These are phyloP conservation scores for Trissolcus basalis DNA, from an alignment of 1,140 invertebrate species.

Conservation along the genomic window DNA sequence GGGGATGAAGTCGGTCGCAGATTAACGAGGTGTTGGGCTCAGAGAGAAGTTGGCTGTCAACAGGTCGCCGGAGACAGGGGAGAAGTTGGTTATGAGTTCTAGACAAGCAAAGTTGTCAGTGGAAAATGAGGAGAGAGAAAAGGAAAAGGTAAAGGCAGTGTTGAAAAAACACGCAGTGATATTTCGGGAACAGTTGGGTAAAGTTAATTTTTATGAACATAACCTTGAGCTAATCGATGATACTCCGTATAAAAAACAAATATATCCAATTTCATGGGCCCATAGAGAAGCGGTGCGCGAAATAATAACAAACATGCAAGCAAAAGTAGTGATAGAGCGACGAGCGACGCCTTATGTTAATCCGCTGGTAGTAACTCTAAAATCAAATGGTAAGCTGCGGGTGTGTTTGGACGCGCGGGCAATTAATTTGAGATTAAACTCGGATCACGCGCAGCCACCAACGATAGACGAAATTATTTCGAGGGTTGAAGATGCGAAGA, in stretches of 20 bases:
- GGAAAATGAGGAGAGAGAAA: too few relatives aligned
- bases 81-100: too few relatives aligned
- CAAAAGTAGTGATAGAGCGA: background rate
- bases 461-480: constrained; percentile 5
- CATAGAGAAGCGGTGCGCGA: constrained; percentile 1
- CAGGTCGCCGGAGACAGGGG: too few relatives aligned
- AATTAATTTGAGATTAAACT: background rate
- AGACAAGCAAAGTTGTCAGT: too few relatives aligned
- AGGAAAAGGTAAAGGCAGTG: background rate
- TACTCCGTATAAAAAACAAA: constrained; percentile 3
- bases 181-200: background rate
- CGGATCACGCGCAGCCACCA: constrained; percentile 8
- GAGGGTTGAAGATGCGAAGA: background rate
- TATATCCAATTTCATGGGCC: background rate
- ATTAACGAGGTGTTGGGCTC: too few relatives aligned
- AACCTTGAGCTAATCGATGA: background rate
- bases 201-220: constrained; percentile 6
- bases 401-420: background rate
- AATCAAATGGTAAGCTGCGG: constrained; percentile 4
- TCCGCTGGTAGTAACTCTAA: constrained; percentile 4
- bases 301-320: background rate
- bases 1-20: too few relatives aligned
- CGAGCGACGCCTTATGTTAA: constrained; percentile 1
- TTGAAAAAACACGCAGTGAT: background rate
- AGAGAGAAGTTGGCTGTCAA: too few relatives aligned